Conservation (phyloP, 2,113 vertebrate species). For the Falcunculus frontatus region DNA sequence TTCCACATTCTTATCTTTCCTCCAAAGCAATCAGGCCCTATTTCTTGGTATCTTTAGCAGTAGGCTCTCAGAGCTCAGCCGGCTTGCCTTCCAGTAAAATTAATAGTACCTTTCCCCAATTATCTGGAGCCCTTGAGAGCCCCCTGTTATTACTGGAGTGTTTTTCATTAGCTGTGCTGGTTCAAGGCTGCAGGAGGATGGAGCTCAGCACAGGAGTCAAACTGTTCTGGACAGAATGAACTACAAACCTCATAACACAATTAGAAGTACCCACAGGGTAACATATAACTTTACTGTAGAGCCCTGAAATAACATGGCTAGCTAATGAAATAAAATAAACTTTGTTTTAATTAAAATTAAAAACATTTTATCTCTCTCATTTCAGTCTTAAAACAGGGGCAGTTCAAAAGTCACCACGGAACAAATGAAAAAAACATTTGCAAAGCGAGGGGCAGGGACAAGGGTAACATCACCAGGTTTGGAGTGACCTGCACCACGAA, state of each 20-base stretch:
- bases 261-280: slow-evolving; percentile 60
- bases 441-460: not conserved
- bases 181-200: slow-evolving; percentile 25
- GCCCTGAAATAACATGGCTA: slow-evolving; percentile 60
- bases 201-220: slow-evolving; percentile 43
- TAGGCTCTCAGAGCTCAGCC: not conserved
- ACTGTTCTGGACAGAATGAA: slow-evolving; percentile 36
- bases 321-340: slow-evolving; percentile 66
- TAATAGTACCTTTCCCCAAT: slow-evolving; percentile 49
- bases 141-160: slow-evolving; percentile 42
- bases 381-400: slow-evolving; percentile 49
- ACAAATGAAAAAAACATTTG: not conserved
- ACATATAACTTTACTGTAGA: slow-evolving; percentile 67
- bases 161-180: slow-evolving; percentile 54
- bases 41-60: slow-evolving; percentile 28
- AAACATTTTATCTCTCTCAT: slow-evolving; percentile 60
- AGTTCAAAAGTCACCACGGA: slow-evolving; percentile 35
- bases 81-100: slow-evolving; percentile 12
- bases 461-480: not conserved
- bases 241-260: slow-evolving; percentile 48
- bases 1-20: slow-evolving; percentile 3
- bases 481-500: not conserved
- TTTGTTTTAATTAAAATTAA: slow-evolving; percentile 70
- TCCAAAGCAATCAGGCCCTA: not conserved
- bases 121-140: slow-evolving; percentile 42